A percentile compares a stretch with the other conserved stretches of the same genome.
These are phyloP conservation scores for Rhyacophila evoluta DNA, from an alignment of 2,888 invertebrate genomes.

Conservation along the genomic window DNA sequence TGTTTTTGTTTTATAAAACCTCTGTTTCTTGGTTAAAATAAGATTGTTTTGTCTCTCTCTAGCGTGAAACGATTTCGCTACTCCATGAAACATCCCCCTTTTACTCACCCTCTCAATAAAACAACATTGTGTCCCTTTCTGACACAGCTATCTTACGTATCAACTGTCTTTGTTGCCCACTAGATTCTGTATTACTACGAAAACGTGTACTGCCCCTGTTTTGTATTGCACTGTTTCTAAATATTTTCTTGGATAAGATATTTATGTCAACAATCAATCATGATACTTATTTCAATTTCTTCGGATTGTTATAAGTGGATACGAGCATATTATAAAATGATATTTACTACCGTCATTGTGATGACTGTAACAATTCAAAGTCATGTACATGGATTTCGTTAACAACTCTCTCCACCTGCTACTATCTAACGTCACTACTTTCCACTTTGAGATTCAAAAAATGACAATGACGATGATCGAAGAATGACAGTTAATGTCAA, in stretches of 20 bases:
- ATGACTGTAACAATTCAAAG: no score
- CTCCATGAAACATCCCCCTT: conserved; percentile 5
- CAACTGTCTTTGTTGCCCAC: neutral
- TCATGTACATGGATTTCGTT: no score
- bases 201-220: conserved; percentile 13
- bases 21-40: conserved; percentile 49
- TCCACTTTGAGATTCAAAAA: no score
- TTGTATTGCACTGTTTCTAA: neutral
- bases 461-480: no score
- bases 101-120: conserved; percentile 9
- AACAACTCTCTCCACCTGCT: no score
- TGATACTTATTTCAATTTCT: no score
- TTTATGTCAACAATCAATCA: no score
- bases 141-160: neutral
- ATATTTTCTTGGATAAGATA: neutral
- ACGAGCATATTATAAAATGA: no score
- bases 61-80: conserved; percentile 1
- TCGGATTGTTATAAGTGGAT: no score
- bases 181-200: neutral
- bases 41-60: conserved; percentile 43
- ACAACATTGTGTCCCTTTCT: neutral
- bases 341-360: no score
- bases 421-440: no score
- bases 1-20: conserved; percentile 41
- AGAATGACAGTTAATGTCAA: no score